Percentiles rank a stretch among this genome's conserved stretches.
These are phyloP conservation scores for Brachyalestes nurse DNA, from an alignment of 2,797 vertebrate species.

Conservation along the genomic window DNA sequence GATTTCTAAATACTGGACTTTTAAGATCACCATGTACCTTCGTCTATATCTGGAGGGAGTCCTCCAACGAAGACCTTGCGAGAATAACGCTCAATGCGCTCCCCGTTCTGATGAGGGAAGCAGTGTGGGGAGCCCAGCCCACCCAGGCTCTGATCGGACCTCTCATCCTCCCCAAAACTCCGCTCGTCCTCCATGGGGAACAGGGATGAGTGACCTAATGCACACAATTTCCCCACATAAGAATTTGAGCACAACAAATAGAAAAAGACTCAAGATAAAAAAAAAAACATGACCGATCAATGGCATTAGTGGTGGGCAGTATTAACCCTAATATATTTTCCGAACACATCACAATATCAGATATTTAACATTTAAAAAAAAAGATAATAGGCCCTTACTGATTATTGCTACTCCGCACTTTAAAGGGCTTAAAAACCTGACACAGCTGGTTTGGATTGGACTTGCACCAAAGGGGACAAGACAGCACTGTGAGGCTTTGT, in stretches of 20 bases:
- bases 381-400: no score
- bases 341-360: no score
- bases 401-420: no score
- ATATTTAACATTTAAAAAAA: no score
- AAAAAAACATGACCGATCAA: background rate
- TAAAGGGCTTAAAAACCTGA: no score
- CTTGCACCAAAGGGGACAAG: no score
- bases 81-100: conserved; percentile 95
- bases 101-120: conserved; percentile 97
- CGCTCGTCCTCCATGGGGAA: conserved; percentile 97
- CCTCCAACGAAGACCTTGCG: conserved; percentile 98
- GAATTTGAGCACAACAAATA: background rate
- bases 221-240: background rate
- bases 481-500: no score
- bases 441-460: no score
- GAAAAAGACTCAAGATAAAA: background rate
- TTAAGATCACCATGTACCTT: conserved; percentile 80
- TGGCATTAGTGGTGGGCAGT: no score
- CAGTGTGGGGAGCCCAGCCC: conserved; percentile 94
- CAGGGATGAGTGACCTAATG: conserved; percentile 92
- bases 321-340: no score
- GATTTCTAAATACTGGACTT: background rate
- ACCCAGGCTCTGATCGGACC: conserved; percentile 90
- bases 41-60: conserved; percentile 96
- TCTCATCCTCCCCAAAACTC: conserved; percentile 93